Evolutionary conservation across 1,140 invertebrate species (phyloP).

Genomic region (Anthonomus grandis): DNA sequence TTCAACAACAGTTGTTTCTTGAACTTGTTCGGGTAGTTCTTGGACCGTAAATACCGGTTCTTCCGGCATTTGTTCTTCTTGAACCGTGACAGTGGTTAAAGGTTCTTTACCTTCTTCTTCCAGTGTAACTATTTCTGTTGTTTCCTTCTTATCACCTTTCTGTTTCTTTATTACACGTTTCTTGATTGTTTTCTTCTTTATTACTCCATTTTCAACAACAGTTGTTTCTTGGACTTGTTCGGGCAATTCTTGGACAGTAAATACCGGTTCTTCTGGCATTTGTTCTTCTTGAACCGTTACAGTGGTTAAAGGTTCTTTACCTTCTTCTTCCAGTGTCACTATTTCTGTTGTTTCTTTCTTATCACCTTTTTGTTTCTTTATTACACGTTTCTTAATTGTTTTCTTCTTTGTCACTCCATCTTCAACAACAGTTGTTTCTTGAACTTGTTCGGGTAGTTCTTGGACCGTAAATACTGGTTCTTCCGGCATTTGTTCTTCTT

Average conservation of each 20-base stretch:
- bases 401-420: conserved; percentile 40
- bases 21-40: conserved; percentile 41
- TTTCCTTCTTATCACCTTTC: conserved; percentile 36
- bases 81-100: conserved; percentile 37
- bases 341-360: conserved; percentile 40
- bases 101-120: conserved; percentile 35
- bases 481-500: conserved; percentile 34
- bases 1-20: conserved; percentile 25
- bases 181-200: conserved; percentile 42
- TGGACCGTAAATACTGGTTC: conserved; percentile 32
- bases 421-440: conserved; percentile 26
- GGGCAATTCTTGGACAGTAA: conserved; percentile 41
- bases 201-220: conserved; percentile 30
- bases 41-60: conserved; percentile 37
- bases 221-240: conserved; percentile 33
- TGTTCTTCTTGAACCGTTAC: conserved; percentile 33
- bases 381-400: conserved; percentile 32
- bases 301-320: conserved; percentile 33
- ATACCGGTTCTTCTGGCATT: conserved; percentile 29
- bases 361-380: conserved; percentile 35
- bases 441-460: conserved; percentile 41
- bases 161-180: conserved; percentile 43
- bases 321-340: conserved; percentile 44
- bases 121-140: conserved; percentile 39
- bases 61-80: conserved; percentile 24